Percentiles rank a stretch among this genome's conserved stretches.
Conservation (phyloP, 2,888 invertebrate genomes). For the Acrobasis repandana region DNA sequence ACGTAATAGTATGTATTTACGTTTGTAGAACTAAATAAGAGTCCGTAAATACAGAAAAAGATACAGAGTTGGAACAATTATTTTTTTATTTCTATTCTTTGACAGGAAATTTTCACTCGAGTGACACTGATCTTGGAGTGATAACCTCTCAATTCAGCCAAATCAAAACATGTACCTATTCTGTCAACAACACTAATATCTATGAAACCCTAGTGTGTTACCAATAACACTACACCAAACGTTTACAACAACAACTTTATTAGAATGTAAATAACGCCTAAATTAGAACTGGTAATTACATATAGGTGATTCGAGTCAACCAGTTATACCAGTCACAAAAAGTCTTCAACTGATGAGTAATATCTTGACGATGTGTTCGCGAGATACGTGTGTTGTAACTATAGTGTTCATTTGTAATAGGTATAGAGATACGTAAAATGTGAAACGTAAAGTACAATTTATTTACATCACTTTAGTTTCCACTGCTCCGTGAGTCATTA, state of each 20-base stretch:
- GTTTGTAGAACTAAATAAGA: no score
- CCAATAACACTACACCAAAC: background rate
- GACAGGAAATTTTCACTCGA: no score
- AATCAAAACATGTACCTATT: no score
- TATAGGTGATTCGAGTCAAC: conserved; percentile 10
- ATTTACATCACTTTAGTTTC: conserved; percentile 16
- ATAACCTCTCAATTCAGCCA: no score
- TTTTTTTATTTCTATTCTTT: no score
- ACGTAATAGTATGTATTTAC: no score
- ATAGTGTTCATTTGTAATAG: background rate
- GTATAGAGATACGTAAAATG: conserved; percentile 1
- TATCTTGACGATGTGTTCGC: conserved; percentile 5
- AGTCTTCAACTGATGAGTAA: conserved; percentile 20
- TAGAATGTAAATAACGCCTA: conserved; percentile 8
- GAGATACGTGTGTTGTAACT: conserved; percentile 6
- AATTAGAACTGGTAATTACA: conserved; percentile 6
- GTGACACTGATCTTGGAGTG: no score
- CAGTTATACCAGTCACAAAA: conserved; percentile 24
- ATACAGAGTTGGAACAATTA: no score
- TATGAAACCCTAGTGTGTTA: background rate
- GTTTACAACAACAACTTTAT: background rate
- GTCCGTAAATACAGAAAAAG: no score
- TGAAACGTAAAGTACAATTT: conserved; percentile 12
- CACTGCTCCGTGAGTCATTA: conserved; percentile 4
- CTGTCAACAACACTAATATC: no score